Conservation (phyloP, 2,888 invertebrate species). For the Idaea biselata region DNA sequence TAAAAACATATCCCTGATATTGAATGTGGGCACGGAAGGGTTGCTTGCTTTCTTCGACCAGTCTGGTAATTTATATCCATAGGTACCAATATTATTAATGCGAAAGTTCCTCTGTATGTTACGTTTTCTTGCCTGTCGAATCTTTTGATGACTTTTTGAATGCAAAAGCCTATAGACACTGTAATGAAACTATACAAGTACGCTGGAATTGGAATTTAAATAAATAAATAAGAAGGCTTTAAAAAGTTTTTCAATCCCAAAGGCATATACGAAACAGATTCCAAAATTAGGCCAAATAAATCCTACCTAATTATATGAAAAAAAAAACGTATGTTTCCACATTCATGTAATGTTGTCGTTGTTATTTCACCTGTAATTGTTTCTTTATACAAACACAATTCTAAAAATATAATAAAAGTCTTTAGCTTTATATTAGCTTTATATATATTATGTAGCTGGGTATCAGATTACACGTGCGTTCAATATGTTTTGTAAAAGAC, state of each 20-base stretch:
- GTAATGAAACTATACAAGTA: too few species aligned
- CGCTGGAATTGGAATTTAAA: too few species aligned
- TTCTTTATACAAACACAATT: background rate
- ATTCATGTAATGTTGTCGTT: background rate
- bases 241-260: too few species aligned
- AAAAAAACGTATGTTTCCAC: background rate
- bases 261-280: too few species aligned
- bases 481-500: background rate
- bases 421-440: background rate
- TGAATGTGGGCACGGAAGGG: background rate
- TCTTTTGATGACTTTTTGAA: too few species aligned
- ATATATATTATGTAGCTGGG: too few species aligned
- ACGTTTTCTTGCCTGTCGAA: too few species aligned
- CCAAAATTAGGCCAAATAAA: background rate
- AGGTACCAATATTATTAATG: too few species aligned
- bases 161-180: too few species aligned
- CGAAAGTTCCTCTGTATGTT: too few species aligned
- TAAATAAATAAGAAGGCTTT: too few species aligned
- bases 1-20: background rate
- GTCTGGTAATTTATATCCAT: background rate
- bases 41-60: background rate
- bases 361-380: background rate
- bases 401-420: background rate
- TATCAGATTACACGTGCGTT: background rate
- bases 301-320: background rate